These are phyloP conservation scores for Elachura formosa DNA, from an alignment of 2,113 vertebrate species.

Conservation along the genomic window DNA sequence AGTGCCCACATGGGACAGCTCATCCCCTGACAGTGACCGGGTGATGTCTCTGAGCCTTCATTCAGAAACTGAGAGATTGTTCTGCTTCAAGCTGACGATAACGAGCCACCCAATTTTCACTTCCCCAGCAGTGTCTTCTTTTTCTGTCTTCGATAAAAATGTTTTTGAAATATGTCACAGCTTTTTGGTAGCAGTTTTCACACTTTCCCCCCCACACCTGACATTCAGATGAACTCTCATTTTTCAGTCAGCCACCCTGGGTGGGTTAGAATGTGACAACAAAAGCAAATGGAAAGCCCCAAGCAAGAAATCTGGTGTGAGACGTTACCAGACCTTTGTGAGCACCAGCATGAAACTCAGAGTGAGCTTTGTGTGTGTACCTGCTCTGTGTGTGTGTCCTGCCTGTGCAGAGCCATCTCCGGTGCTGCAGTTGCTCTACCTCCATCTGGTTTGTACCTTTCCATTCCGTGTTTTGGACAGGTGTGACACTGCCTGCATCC, in stretches of 20 bases:
- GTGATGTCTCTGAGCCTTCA: neutral
- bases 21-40: fast-evolving
- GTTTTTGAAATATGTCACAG: neutral
- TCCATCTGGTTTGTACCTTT: neutral
- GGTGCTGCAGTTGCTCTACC: neutral
- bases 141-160: neutral
- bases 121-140: neutral
- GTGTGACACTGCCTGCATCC: neutral
- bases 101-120: neutral
- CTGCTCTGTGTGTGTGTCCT: neutral
- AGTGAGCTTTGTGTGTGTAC: neutral
- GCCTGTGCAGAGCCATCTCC: neutral
- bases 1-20: fast-evolving
- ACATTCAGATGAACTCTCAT: slow-evolving; percentile 15
- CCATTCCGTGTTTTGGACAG: neutral
- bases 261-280: neutral
- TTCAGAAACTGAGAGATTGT: neutral
- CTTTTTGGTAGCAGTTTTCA: neutral
- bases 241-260: neutral
- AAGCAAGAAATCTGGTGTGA: neutral
- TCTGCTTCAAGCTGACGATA: neutral
- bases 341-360: neutral
- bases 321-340: neutral
- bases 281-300: slow-evolving; percentile 16
- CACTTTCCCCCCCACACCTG: neutral